Conservation (phyloP, 2,113 vertebrate species). For the Eidolon helvum region DNA sequence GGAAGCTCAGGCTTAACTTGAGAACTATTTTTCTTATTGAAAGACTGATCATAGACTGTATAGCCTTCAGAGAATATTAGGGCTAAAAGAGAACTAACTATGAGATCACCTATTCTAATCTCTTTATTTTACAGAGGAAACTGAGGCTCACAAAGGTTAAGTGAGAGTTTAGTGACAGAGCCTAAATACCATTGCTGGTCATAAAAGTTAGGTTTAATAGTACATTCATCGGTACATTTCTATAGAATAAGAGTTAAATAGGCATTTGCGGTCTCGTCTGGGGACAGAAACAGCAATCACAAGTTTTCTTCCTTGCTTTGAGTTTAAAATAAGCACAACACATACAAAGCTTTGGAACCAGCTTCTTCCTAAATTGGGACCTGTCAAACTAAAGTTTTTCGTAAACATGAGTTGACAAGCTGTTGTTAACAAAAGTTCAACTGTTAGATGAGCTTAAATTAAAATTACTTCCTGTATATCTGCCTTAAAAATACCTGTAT, state of each 20-base stretch:
- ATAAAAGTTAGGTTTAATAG: not conserved
- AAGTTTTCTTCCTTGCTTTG: not conserved
- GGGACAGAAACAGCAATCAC: not conserved
- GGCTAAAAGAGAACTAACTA: not conserved
- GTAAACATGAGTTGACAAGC: not conserved
- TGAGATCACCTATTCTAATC: not conserved
- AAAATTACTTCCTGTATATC: conserved; percentile 13
- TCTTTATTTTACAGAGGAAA: conserved; percentile 2
- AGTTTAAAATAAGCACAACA: conserved; percentile 41
- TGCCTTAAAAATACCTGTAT: not conserved
- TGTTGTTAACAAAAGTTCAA: not conserved
- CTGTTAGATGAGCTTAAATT: conserved; percentile 18
- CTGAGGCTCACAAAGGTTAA: not conserved
- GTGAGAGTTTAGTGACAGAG: not conserved
- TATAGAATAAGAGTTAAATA: not conserved
- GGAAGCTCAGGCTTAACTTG: not conserved
- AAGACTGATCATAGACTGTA: not conserved
- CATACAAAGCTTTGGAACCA: not conserved
- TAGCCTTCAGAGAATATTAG: not conserved
- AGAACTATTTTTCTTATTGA: not conserved
- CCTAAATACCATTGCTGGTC: not conserved
- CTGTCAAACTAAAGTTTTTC: not conserved
- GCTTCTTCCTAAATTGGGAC: not conserved
- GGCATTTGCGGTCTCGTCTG: not conserved
- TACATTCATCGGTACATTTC: not conserved